Conservation (phyloP, 1,140 invertebrate genomes). For the Patella vulgata region DNA sequence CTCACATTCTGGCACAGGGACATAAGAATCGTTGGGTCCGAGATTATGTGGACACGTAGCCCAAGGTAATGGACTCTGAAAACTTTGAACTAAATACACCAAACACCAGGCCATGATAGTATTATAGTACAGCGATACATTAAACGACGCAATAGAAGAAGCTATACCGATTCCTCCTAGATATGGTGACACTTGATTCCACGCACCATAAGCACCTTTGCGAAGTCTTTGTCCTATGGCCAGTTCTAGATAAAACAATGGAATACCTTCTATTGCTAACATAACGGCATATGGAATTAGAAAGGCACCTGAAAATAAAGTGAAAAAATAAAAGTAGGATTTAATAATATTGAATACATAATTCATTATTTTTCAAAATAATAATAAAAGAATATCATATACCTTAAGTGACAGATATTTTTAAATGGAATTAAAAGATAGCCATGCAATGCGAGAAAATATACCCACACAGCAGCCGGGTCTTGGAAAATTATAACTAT, state of each 20-base stretch:
- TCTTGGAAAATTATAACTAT: too few relatives aligned
- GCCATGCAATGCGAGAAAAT: too few relatives aligned
- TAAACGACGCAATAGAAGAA: constrained; percentile 94
- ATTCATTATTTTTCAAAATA: too few relatives aligned
- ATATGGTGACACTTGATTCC: constrained; percentile 54
- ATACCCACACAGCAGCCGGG: too few relatives aligned
- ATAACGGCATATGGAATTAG: constrained; percentile 68
- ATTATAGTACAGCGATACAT: constrained; percentile 99
- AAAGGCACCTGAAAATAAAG: constrained; percentile 69
- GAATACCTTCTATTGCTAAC: constrained; percentile 66
- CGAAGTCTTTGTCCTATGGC: constrained; percentile 65
- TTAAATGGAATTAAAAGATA: too few relatives aligned
- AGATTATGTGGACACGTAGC: constrained; percentile 74
- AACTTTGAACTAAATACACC: constrained; percentile 80
- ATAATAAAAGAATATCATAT: too few relatives aligned
- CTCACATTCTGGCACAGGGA: constrained; percentile 40
- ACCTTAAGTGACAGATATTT: too few relatives aligned
- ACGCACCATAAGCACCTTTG: constrained; percentile 49
- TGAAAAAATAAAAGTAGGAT: not conserved
- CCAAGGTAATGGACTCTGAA: constrained; percentile 84
- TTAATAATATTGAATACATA: too few relatives aligned
- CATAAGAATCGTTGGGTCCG: constrained; percentile 29
- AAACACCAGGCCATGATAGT: constrained; percentile 97
- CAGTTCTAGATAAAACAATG: constrained; percentile 68
- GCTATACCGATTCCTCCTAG: constrained; percentile 89